These are phyloP conservation scores for Calyptomena viridis DNA, from an alignment of 2,113 vertebrate species.

Conservation along the genomic window DNA sequence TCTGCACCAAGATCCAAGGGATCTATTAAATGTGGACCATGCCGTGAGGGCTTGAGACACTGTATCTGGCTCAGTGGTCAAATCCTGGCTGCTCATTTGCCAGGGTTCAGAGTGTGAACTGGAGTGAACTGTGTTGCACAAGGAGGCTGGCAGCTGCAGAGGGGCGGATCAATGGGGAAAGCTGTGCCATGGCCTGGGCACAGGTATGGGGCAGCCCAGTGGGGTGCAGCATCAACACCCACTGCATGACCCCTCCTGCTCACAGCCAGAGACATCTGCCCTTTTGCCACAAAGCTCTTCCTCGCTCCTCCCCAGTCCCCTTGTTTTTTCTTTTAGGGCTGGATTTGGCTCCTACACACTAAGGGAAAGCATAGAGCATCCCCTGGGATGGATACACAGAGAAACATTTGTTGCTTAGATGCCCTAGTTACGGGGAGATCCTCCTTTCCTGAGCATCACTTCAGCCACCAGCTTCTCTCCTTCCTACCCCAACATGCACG, in stretches of 20 bases:
- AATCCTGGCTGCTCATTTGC: neutral
- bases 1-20: neutral
- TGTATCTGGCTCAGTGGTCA: neutral
- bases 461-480: neutral
- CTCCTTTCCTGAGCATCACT: neutral
- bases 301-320: fast-evolving
- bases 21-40: neutral
- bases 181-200: neutral
- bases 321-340: neutral
- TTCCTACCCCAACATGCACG: neutral
- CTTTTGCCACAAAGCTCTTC: neutral
- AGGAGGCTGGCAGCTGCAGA: neutral
- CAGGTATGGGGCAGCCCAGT: neutral
- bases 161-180: neutral
- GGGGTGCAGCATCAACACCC: neutral
- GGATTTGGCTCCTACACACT: neutral
- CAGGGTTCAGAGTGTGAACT: neutral
- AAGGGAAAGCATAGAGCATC: neutral
- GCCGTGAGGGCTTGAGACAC: neutral
- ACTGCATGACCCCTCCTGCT: neutral
- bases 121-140: neutral
- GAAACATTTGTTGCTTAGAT: neutral
- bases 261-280: neutral
- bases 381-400: neutral
- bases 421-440: neutral